Conservation (phyloP, 1,140 invertebrate genomes). For the Magallana angulata region DNA sequence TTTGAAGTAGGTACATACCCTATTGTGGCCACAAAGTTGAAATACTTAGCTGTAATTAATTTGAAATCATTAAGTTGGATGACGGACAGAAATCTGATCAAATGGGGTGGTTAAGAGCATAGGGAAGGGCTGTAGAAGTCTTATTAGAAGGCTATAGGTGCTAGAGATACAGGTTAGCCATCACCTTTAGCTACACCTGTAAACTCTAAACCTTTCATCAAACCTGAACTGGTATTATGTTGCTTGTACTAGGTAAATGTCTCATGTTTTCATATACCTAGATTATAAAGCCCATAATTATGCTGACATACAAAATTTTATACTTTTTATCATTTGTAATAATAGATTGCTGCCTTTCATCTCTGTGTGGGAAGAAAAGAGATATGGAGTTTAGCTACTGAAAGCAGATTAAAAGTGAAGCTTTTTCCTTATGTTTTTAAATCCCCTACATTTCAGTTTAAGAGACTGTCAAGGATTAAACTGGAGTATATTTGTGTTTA, state of each 20-base stretch:
- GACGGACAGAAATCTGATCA: conserved; percentile 26
- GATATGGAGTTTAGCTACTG: too few relatives aligned
- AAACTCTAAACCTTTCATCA: neutral
- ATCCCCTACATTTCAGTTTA: neutral
- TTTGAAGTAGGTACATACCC: conserved; percentile 32
- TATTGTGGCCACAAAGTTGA: conserved; percentile 33
- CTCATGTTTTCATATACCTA: neutral
- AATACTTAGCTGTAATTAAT: conserved; percentile 41
- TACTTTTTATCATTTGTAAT: too few relatives aligned
- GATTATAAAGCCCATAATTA: too few relatives aligned
- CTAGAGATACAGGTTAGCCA: neutral
- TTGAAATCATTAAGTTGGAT: conserved; percentile 42
- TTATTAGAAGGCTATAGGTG: neutral
- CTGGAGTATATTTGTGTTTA: conserved; percentile 4
- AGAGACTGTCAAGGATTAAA: neutral
- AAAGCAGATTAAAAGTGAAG: too few relatives aligned
- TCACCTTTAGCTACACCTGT: conserved; percentile 10
- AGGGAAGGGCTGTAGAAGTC: neutral
- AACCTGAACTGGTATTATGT: neutral
- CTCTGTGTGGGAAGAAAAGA: too few relatives aligned
- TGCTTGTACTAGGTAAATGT: neutral
- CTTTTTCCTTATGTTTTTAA: too few relatives aligned
- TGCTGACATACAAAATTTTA: too few relatives aligned
- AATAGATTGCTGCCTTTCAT: too few relatives aligned
- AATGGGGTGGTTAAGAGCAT: neutral